These are phyloP conservation scores for Aplodontia rufa DNA, from an alignment of 2,113 vertebrate genomes.

Conservation along the genomic window DNA sequence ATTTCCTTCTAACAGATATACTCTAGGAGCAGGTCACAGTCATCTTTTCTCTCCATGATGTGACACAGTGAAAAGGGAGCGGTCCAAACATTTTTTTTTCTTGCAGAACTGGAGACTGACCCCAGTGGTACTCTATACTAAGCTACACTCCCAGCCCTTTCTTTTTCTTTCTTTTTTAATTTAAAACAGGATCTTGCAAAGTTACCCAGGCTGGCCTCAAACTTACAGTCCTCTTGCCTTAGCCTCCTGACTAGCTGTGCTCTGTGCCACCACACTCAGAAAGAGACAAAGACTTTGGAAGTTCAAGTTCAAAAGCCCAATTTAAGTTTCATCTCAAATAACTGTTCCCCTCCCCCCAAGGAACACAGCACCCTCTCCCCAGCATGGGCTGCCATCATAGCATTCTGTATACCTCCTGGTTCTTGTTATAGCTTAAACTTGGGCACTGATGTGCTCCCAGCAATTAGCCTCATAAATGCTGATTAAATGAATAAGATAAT, in stretches of 20 bases:
- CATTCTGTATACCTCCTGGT: background rate
- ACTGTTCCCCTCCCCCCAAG: background rate
- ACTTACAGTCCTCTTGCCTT: no score
- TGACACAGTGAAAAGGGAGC: background rate
- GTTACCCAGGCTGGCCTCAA: no score
- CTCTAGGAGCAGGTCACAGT: background rate
- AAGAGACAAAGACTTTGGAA: background rate
- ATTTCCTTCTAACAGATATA: background rate
- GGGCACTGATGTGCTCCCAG: background rate
- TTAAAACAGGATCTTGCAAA: no score
- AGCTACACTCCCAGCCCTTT: no score
- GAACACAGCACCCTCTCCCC: background rate
- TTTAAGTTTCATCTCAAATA: background rate
- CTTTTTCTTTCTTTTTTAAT: no score
- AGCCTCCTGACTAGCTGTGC: no score
- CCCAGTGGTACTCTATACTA: no score
- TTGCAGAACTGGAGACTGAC: no score
- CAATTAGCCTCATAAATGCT: background rate
- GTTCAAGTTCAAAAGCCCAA: conserved; percentile 5
- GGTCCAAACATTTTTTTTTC: background rate
- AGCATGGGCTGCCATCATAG: background rate
- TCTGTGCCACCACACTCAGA: no score
- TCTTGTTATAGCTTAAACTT: background rate
- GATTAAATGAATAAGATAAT: background rate
- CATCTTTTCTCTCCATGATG: background rate